phyloP scores from a whole-genome alignment of 2,888 invertebrate species.

The Xestobium rufovillosum region DNA sequence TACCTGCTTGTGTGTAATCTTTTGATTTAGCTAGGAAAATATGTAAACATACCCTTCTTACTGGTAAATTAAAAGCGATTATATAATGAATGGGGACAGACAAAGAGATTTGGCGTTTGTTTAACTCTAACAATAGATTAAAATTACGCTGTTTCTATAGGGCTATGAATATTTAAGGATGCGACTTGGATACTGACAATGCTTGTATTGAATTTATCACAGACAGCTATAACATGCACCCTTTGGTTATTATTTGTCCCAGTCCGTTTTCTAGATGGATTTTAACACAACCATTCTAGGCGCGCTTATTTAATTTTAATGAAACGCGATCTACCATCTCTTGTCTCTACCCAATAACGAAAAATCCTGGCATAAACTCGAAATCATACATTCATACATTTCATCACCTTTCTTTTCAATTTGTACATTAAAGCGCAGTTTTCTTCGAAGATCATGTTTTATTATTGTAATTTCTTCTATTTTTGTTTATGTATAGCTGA shows the following conservation, averaged over 20 bases:
- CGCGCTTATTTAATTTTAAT: too few species aligned
- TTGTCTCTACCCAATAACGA: too few species aligned
- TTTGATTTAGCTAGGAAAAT: constrained; percentile 19
- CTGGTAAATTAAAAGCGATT: constrained; percentile 45
- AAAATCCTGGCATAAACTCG: too few species aligned
- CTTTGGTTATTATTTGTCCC: constrained; percentile 21
- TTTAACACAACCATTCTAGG: too few species aligned
- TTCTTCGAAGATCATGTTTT: too few species aligned
- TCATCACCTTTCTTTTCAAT: too few species aligned
- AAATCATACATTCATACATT: too few species aligned
- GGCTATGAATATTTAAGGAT: constrained; percentile 42
- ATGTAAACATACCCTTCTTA: constrained; percentile 34
- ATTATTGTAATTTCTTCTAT: too few species aligned
- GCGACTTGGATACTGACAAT: constrained; percentile 40
- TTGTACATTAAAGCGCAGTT: too few species aligned
- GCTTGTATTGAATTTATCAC: constrained; percentile 40
- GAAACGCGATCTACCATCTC: too few species aligned
- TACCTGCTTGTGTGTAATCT: constrained; percentile 17
- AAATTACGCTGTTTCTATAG: constrained; percentile 44
- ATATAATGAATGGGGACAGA: constrained; percentile 42
- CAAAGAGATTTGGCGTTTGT: constrained; percentile 44
- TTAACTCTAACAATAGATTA: constrained; percentile 45
- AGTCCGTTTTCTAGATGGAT: too few species aligned
- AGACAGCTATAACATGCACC: constrained; percentile 28
- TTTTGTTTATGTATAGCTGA: too few species aligned